Percentiles rank a stretch among this genome's conserved stretches.
Evolutionary conservation across 2,113 vertebrate species (phyloP).

Genomic region (Tychaedon coryphoeus): DNA sequence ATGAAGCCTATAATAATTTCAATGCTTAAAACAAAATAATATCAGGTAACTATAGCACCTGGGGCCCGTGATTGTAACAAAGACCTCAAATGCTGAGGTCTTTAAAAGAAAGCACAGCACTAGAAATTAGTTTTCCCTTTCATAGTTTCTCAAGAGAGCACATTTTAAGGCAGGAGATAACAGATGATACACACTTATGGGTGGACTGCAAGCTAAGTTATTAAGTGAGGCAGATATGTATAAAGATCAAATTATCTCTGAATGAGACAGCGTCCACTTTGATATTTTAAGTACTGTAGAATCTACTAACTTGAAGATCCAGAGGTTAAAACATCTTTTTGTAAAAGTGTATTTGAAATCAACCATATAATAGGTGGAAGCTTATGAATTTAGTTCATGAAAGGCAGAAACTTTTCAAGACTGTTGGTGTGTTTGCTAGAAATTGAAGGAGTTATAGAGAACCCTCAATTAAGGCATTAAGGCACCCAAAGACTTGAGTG

Average conservation of each 20-base stretch:
- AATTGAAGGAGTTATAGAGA: not conserved
- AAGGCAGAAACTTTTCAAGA: not conserved
- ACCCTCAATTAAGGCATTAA: not conserved
- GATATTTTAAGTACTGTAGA: not conserved
- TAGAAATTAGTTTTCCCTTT: constrained; percentile 17
- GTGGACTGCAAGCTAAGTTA: not conserved
- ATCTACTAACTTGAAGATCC: not conserved
- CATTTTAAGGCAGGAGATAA: not conserved
- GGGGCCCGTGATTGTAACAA: not conserved
- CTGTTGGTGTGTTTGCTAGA: not conserved
- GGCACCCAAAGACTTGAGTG: not conserved
- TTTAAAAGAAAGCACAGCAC: not conserved
- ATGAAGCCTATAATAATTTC: not conserved
- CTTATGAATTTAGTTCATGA: not conserved
- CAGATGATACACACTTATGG: not conserved
- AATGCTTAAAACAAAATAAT: not conserved
- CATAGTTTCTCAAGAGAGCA: not conserved
- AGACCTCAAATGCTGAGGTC: not conserved
- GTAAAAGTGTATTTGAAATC: not conserved
- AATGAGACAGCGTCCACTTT: not conserved
- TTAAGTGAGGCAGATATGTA: not conserved
- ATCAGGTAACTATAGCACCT: not conserved
- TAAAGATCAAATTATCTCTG: not conserved
- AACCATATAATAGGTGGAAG: not conserved
- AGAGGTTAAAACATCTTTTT: not conserved